Percentiles rank a stretch among this genome's conserved stretches.
These are phyloP conservation scores for Eucidaris tribuloides DNA, from an alignment of 35 echinoderm and acorn worm species.

Conservation along the genomic window DNA sequence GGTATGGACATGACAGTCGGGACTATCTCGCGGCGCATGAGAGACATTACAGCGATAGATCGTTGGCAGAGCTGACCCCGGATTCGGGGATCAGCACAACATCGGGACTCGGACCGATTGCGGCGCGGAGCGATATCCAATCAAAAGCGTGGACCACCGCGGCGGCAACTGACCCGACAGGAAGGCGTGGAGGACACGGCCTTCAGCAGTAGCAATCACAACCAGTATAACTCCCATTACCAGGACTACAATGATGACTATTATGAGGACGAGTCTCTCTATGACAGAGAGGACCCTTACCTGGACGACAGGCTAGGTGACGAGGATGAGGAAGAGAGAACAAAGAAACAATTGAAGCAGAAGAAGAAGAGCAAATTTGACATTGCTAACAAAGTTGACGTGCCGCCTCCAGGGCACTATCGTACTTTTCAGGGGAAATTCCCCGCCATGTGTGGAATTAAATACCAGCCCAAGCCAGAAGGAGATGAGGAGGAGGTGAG, in stretches of 20 bases:
- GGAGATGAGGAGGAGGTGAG: slow-evolving; percentile 77
- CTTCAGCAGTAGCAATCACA: slow-evolving; percentile 1
- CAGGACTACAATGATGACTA: slow-evolving; percentile 42
- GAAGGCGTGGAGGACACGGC: slow-evolving; percentile 65
- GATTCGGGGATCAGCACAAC: slow-evolving; percentile 96
- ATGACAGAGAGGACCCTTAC: slow-evolving; percentile 35
- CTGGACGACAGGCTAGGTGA: slow-evolving; percentile 41
- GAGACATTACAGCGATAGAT: slow-evolving; percentile 60
- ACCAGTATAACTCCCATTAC: slow-evolving; percentile 47
- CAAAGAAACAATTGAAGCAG: slow-evolving; percentile 47
- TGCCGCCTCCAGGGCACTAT: slow-evolving; percentile 86
- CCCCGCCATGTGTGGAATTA: slow-evolving; percentile 76
- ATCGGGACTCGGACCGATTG: slow-evolving; percentile 82
- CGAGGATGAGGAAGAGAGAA: slow-evolving; percentile 62
- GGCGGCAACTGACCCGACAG: slow-evolving; percentile 72
- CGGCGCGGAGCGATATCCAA: slow-evolving; percentile 26
- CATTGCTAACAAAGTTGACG: slow-evolving; percentile 51
- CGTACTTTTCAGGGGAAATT: slow-evolving; percentile 90
- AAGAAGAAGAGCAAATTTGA: slow-evolving; percentile 82
- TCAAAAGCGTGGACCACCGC: slow-evolving; percentile 30
- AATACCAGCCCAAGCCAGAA: slow-evolving; percentile 85
- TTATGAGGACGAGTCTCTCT: slow-evolving; percentile 24
- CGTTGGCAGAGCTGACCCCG: slow-evolving; percentile 87
- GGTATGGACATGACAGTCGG: slow-evolving; percentile 4
- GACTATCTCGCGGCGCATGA: slow-evolving; percentile 32